Evolutionary conservation across 2,888 invertebrate genomes (phyloP), one percentile per base, ranked within the genome.

Genomic region (Watsonalla binaria): DNA sequence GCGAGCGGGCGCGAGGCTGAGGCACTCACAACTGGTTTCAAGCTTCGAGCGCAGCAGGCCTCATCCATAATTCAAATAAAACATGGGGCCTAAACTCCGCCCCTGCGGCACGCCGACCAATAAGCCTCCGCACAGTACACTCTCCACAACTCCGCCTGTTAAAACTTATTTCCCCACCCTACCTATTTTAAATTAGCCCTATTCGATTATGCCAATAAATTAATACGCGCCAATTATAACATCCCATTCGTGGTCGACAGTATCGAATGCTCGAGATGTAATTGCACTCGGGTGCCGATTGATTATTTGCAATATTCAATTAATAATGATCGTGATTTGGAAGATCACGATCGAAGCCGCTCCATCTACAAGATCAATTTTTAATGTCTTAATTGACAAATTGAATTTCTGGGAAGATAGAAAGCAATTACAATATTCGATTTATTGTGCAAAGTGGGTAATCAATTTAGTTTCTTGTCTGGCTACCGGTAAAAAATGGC

Each of bases 41-140:
- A 82, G 80, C 81, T 75, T 70, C 81, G 80, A 75, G 76, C 79
- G 76, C 78, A 78, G 80, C 80, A 70, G 80, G 80, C 77, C 78
- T 88, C 88, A 89, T 90, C 89, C 89, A 90, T 90, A 88, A 90
- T 89, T 89, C 89, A 89, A 90, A 89, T 86, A 87, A 78, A 89
- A 89, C 86, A 88, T 89, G 89, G 88, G 87, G 73, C 80, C 88
- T 84, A 83, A 74, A 83, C 89, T 72, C 84, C 90, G 90, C 90
- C 90, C 90, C 86, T 84, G 86, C 68, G 77, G 77, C 75, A 84
- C 82, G 78, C 82, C 78, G 78, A 80, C 90, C 90, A 90, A 90
- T 90, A 42, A 80, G 86, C 79, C 79, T 82, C 79, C 66, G 71
- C 73, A 82, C 77, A 71, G 73, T 68, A 71, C 76, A 72, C 78